Evolutionary conservation across 2,888 invertebrate species (phyloP), one percentile per base, ranked within the genome.

Genomic region (Pachycephus smyrnensis): DNA sequence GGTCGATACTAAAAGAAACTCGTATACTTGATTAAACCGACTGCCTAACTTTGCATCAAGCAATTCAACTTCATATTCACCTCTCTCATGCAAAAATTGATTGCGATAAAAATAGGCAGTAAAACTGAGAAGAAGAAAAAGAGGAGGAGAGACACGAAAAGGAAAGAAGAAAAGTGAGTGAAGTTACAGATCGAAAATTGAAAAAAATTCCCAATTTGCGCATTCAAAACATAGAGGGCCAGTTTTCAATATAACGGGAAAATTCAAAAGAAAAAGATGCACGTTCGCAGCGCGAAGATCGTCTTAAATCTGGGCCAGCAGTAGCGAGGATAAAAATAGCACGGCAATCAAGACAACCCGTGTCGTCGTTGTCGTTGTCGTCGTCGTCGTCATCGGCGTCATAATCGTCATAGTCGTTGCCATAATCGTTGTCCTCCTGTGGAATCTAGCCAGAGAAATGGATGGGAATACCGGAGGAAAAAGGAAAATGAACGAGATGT

Each of bases 281-380:
- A 84, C 83, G 77, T 82, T 82, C 81, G 76, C 84, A 81, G 80
- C 73, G 81, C 83, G 87, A 85, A 87, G 87, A 84, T 88, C 88
- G 86, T 81, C 80, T 82, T 86, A 87, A 88, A 90, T 89, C 89
- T 90, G 89, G 90, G 89, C 89, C 89, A 90, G 86, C 85, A 82
- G 83, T 85, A 81, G 81, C 84, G 85, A 85, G 83, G 89, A 85
- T 89, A 84, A 86, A 90, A 90, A 90, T 90, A 90, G 90, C 87
- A 85, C 86, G 84, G 69, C 82, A 85, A 85, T 80, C 89, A 86
- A 86, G 88, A 86, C 85, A 80, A 75, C 71, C 75, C 69, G 69
- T 68, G 37, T 73, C 74, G 77, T 74, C 77, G 77, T 77, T 69
- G 77, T 74, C 77, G 77, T 77, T 69, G 75, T 75, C 69, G 69